Conservation (phyloP, 53 echinoderm and acorn worm species). For the Antedon mediterranea region DNA sequence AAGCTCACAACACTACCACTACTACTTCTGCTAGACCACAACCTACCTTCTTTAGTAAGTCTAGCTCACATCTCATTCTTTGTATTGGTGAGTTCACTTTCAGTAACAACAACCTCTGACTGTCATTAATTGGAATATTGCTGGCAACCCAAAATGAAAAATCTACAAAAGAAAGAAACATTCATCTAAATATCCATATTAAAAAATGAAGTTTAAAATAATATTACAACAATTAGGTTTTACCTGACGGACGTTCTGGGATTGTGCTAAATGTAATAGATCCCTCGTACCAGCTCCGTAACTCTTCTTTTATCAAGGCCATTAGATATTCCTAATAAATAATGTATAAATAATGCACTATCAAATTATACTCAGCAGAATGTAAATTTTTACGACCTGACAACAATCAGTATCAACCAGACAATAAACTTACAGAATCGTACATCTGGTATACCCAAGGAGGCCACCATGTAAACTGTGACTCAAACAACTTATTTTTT, state of each 20-base stretch:
- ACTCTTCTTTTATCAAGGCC: conserved; percentile 61
- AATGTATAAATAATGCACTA: not conserved
- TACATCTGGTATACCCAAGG: conserved; percentile 95
- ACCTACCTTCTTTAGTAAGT: conserved; percentile 58
- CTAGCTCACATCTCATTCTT: conserved; percentile 61
- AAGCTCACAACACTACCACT: conserved; percentile 45
- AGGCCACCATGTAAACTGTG: conserved; percentile 53
- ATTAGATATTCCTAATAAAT: conserved; percentile 51
- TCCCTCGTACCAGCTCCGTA: conserved; percentile 71
- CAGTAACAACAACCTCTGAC: conserved; percentile 51
- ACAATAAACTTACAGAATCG: conserved; percentile 56
- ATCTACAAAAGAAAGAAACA: conserved; percentile 38
- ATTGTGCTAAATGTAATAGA: conserved; percentile 53
- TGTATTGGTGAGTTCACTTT: conserved; percentile 73
- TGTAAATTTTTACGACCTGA: too few relatives aligned
- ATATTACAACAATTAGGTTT: not conserved
- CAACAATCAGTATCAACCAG: too few relatives aligned
- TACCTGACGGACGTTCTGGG: conserved; percentile 67
- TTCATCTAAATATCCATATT: too few relatives aligned
- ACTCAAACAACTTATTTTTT: conserved; percentile 41
- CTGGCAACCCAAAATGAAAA: conserved; percentile 97
- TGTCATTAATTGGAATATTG: conserved; percentile 66
- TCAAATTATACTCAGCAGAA: too few relatives aligned
- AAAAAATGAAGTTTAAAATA: too few relatives aligned
- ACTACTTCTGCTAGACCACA: not conserved